Conservation (phyloP, 2,888 invertebrate genomes). For the Papilio gigon region DNA sequence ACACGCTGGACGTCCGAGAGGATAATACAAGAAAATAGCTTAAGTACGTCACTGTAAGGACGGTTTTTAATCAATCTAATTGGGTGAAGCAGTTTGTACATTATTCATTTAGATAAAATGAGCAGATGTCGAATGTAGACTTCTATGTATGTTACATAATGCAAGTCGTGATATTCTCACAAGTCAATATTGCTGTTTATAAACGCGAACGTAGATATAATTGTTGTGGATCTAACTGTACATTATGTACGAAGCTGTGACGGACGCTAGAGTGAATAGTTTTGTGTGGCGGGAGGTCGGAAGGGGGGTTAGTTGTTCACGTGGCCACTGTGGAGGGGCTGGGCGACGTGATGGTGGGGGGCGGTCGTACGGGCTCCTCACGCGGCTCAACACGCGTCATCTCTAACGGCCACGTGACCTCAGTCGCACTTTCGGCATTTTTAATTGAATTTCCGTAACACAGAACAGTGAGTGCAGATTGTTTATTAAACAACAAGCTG, state of each 20-base stretch:
- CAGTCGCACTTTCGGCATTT: not conserved
- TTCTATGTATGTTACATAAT: no score
- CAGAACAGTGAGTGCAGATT: not conserved
- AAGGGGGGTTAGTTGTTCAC: conserved; percentile 1
- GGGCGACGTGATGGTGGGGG: not conserved
- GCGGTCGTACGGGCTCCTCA: conserved; percentile 2
- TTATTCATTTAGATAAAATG: no score
- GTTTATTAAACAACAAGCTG: not conserved
- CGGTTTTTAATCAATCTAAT: no score
- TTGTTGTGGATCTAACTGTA: not conserved
- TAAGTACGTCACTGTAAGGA: no score
- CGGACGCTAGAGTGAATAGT: not conserved
- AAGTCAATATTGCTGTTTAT: not conserved
- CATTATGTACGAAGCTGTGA: not conserved
- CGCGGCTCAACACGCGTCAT: conserved; percentile 7
- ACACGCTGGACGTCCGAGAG: no score
- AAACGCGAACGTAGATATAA: not conserved
- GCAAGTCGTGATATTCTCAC: not conserved
- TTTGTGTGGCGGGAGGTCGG: conserved; percentile 1
- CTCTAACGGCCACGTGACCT: conserved; percentile 18
- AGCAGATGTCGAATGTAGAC: no score
- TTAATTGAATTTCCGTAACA: conserved; percentile 3
- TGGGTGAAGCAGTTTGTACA: no score
- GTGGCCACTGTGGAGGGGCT: conserved; percentile 3
- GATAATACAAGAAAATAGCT: no score